Evolutionary conservation across 2,888 invertebrate genomes (phyloP), one percentile per base, ranked within the genome.

Genomic region (Torymus auratus): DNA sequence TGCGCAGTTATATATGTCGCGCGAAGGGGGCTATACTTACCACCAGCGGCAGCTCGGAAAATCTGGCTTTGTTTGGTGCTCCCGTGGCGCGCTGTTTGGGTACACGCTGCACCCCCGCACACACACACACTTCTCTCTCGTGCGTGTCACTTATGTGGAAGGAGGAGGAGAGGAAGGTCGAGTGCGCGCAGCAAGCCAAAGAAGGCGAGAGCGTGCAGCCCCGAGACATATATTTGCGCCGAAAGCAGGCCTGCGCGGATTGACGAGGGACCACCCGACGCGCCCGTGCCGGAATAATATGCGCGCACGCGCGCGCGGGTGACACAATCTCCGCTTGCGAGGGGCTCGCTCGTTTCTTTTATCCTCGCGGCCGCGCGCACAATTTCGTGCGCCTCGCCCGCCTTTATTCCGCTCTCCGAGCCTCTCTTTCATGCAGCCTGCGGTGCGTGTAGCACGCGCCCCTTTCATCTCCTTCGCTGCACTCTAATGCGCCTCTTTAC

Each of bases 201-300:
- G 17, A 20, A 23, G 7, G 61, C 17, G 15, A n/a, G 15, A 11
- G 62, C 14, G 62, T 41, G 41, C 41, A 7, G 41, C 41, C 7
- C 41, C 41, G 17, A 56, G 13, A 20, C n/a, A 28, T 56, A 60
- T 50, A 20, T 50, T 20, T 70, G 70, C 20, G 50, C 50, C 71
- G 56, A 62, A 72, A 73, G 52, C 52, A 62, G 52, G 12, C 53
- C 0, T 13, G 14, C 3, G 14, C 50, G 23, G 15, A 58, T 67
- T 71, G 58, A 75, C 76, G 62, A 13, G 28, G 71, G 80, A 81
- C 78, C 82, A 80, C 82, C 81, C 83, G 83, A 56, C 56, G 78
- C 82, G 83, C 84, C 84, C 79, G 69, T 75, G 80, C 55, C 62
- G 69, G 10, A 7, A 50, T 64, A 41, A 41, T 41, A 41, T 41